Evolutionary conservation across 2,888 invertebrate species (phyloP).

Genomic region (Drepanosiphum platanoidis): DNA sequence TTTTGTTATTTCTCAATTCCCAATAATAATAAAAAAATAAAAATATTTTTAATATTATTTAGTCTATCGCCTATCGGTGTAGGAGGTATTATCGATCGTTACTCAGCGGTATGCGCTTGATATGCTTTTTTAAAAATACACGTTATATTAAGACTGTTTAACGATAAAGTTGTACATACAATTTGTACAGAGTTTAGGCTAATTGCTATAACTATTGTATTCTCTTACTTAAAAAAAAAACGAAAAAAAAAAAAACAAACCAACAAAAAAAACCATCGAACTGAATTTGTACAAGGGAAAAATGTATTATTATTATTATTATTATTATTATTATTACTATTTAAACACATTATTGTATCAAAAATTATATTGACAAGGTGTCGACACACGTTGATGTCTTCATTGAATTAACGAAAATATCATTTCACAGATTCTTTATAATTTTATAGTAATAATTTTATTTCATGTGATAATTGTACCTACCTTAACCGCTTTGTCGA

Average conservation of each 20-base stretch:
- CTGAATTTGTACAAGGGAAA: constrained; percentile 5
- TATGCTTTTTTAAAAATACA: constrained; percentile 17
- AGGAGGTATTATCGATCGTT: neutral
- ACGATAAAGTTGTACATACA: constrained; percentile 1
- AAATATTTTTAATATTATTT: too few relatives aligned
- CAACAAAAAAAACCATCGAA: neutral
- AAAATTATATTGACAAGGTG: neutral
- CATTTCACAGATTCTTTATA: neutral
- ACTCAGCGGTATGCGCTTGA: neutral
- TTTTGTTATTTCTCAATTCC: neutral
- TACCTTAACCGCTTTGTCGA: too few relatives aligned
- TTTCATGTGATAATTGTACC: too few relatives aligned
- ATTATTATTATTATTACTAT: too few relatives aligned
- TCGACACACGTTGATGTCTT: neutral
- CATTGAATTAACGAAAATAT: neutral
- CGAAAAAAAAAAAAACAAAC: neutral
- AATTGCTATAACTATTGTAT: neutral
- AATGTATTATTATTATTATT: neutral
- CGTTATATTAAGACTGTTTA: constrained; percentile 20
- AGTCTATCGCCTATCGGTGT: neutral
- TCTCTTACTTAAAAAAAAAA: neutral
- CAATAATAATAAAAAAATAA: neutral
- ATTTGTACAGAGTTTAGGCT: constrained; percentile 11
- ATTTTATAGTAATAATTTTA: neutral
- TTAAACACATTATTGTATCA: neutral